Percentiles rank a stretch among this genome's conserved stretches.
Conservation (phyloP, 1,140 invertebrate genomes). For the roundworm (Caenorhabditis elegans) region WBcel235 BX284604.4:15525501-15526000, state of each 20-base stretch:
- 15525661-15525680: conserved; percentile 45
- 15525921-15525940: conserved; percentile 77
- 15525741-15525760: conserved; percentile 98
- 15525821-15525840: conserved; percentile 98
- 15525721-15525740: conserved; percentile 97
- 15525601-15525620: no score
- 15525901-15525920: conserved; percentile 98
- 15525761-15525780: conserved; percentile 99
- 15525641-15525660: no score
- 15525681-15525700: conserved; percentile 82
- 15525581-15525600: no score
- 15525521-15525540: no score
- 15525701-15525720: conserved; percentile 96
- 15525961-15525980: conserved; percentile 77
- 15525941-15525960: conserved; percentile 87
- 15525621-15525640: no score
- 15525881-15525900: conserved; percentile 88
- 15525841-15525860: conserved; percentile 97
- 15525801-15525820: conserved; percentile 99
- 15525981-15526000: conserved; percentile 95
- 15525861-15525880: conserved; percentile 98
- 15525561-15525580: no score
- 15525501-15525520: no score
- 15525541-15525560: no score
- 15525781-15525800: conserved; percentile 95